Percentiles rank a stretch among this genome's conserved stretches.
phyloP scores from a whole-genome alignment of 2,888 invertebrate species.

The Hoplodrina ambigua region DNA sequence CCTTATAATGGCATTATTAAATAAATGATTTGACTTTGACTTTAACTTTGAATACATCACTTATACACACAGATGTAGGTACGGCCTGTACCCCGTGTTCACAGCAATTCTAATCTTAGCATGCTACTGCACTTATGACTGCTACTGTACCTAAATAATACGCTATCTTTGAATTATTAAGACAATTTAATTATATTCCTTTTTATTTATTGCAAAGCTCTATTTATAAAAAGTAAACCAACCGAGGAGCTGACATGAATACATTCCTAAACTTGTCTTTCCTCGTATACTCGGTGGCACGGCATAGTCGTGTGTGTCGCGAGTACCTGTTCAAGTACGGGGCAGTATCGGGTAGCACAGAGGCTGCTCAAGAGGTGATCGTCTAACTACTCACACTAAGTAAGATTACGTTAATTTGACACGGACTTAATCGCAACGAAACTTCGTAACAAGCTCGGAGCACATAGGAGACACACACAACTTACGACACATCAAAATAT shows the following conservation, averaged over 20 bases:
- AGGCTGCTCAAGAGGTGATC: slow-evolving; percentile 44
- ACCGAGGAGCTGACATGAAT: not conserved
- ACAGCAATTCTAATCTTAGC: too few relatives aligned
- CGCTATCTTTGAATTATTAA: not conserved
- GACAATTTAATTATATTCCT: not conserved
- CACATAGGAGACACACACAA: slow-evolving; percentile 34
- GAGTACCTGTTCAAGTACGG: slow-evolving; percentile 8
- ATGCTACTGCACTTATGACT: too few relatives aligned
- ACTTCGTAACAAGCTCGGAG: slow-evolving; percentile 47
- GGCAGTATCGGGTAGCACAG: slow-evolving; percentile 38
- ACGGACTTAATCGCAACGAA: slow-evolving; percentile 47
- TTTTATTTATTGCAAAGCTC: not conserved
- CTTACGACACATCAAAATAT: slow-evolving; percentile 32
- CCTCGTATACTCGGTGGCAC: not conserved
- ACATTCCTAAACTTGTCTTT: slow-evolving; percentile 7
- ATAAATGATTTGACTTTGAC: too few relatives aligned
- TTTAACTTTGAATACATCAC: too few relatives aligned
- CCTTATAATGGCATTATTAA: too few relatives aligned
- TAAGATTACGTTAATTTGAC: slow-evolving; percentile 59
- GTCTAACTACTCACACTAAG: slow-evolving; percentile 54
- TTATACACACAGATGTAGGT: too few relatives aligned
- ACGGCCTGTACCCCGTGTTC: too few relatives aligned
- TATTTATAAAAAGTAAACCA: not conserved
- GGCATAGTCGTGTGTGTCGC: slow-evolving; percentile 19
- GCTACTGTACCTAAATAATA: too few relatives aligned